Base-by-base conservation (phyloP, 2,113 vertebrate genomes). In the Sialia sialis region DNA sequence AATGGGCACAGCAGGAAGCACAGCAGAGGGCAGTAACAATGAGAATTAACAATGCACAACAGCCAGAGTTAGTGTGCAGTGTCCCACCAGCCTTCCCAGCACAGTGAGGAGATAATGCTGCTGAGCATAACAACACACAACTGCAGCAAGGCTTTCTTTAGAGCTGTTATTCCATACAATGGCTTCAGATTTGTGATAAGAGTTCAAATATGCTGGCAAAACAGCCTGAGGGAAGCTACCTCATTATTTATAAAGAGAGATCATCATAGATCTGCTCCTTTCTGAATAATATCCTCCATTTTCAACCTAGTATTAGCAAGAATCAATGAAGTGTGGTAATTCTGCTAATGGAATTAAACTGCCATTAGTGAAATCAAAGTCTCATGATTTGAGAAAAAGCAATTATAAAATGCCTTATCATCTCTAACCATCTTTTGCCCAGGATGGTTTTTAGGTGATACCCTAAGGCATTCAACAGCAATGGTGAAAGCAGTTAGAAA, bases 51-150 rank as follows among this genome's bases (percentile, higher is more conserved):
- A 72, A 29, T 6, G 29, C 43, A 34, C 72, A 63, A 30, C 38
- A 44, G 22, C 11, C 83, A 54, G 13, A 10, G 51, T 11, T 20
- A 46, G 1, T 56, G 62, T 23, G 54, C 63, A 34, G 56, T 27
- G 64, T 14, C 59, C 39, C 67, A 60, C 12, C 6, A 0, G 0
- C 76, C 55, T 83, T 25, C 48, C 1, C 1, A 63, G 52, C 39
- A 46, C 11, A 20, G 30, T 0, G 21, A 51, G 48, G 73, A 46
- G 72, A 79, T 7, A 21, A 49, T 3, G 25, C 26, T 85, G 43
- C 41, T 46, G 55, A 49, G 51, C 11, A 11, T 1, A 25, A 43
- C 38, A 25, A 43, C 38, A 75, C 6, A 20, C 0, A 55, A 38
- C 12, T 29, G 62, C 46, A 62, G 38, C 27, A 72, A 32, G 39